Evolutionary conservation across 2,113 vertebrate genomes (phyloP), one percentile per base, ranked within the genome.

Genomic region (Chaenogobius annularis): DNA sequence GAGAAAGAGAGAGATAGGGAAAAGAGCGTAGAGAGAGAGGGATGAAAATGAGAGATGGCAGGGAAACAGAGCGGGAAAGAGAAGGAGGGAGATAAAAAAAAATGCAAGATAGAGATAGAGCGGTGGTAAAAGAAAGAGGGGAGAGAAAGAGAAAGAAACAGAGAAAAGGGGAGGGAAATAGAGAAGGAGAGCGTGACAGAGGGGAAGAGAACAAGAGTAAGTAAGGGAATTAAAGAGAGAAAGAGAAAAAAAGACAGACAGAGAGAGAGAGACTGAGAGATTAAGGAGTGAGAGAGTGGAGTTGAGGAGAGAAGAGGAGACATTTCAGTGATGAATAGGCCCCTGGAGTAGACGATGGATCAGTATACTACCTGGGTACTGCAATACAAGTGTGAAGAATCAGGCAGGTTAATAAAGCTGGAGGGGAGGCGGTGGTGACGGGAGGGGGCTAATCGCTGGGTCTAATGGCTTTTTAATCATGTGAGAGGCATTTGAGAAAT

Each of bases 271-370:
- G 46, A 47, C 26, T 3, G 47, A 48, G 47, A 48, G 14, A 48
- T 5, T 0, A 14, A 17, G 13, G 47, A 48, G 13, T 15, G 47
- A 48, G 14, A 48, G 47, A 48, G 14, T 4, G 14, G 17, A 50
- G 48, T 19, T 7, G 15, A 19, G 15, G 48, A 50, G 48, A 50
- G 48, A 17, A 50, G 17, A 50, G 48, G 80, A 88, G 55, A 86
- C 80, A 86, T 86, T 72, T 77, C 70, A 48, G 74, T 84, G 85
- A 91, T 84, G 58, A 83, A 86, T 77, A 75, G 69, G 77, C 79
- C 88, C 79, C 77, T 58, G 71, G 74, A 73, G 83, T 64, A 52
- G 80, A 81, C 83, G 1, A 20, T 80, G 71, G 70, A 80, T 85
- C 80, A 72, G 68, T 52, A 19, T 71, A 83, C 78, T 87, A 87